Conservation (phyloP, 2,797 vertebrate species). For the Gymnoscopelus braueri region DNA sequence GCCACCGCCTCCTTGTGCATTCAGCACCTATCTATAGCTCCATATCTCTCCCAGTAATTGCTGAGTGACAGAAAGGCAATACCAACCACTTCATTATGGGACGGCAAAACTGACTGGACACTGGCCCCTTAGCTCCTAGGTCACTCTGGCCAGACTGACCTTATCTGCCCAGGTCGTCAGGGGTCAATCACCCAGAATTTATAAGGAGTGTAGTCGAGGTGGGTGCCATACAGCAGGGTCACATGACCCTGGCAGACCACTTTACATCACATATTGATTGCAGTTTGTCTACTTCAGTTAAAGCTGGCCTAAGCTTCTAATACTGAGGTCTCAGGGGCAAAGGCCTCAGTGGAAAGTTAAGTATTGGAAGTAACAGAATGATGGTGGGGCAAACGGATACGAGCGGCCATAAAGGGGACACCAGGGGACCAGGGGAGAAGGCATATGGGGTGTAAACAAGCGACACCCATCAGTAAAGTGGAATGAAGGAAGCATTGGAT, state of each 20-base stretch:
- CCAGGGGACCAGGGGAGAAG: constrained; percentile 39
- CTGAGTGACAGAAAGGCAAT: constrained; percentile 98
- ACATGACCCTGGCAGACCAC: constrained; percentile 64
- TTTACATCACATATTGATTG: constrained; percentile 80
- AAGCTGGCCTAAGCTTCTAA: constrained; percentile 68
- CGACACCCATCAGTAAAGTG: constrained; percentile 34
- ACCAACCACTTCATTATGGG: constrained; percentile 94
- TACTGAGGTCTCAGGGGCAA: constrained; percentile 63
- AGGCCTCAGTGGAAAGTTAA: constrained; percentile 68
- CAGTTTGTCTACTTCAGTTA: constrained; percentile 72
- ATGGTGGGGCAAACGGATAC: constrained; percentile 49
- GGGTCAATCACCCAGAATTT: constrained; percentile 87
- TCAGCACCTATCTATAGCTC: constrained; percentile 76
- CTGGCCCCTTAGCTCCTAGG: constrained; percentile 76
- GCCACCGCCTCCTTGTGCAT: constrained; percentile 66
- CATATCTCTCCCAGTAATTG: constrained; percentile 83
- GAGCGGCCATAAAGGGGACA: constrained; percentile 39
- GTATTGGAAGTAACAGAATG: constrained; percentile 61
- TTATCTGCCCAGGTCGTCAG: constrained; percentile 83
- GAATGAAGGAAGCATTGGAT: constrained; percentile 23
- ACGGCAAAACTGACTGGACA: constrained; percentile 83
- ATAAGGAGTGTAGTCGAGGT: constrained; percentile 71
- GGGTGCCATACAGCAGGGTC: constrained; percentile 67
- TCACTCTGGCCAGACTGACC: constrained; percentile 86
- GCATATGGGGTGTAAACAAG: constrained; percentile 46